Evolutionary conservation across 2,113 vertebrate genomes (phyloP).

Genomic region (Proterorhinus semilunaris): DNA sequence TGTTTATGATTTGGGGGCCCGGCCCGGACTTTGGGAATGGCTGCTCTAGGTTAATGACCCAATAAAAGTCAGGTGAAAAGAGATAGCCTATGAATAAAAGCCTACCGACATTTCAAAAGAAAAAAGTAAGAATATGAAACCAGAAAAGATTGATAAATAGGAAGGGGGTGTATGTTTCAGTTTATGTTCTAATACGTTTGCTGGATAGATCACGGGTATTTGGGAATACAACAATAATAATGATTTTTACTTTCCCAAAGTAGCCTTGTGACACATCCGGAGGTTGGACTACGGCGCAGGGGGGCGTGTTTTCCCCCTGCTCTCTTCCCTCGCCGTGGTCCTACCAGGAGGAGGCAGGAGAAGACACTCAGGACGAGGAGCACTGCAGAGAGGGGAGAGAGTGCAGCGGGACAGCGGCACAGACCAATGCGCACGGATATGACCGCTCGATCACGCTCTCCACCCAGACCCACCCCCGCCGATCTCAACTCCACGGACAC

Average conservation of each 20-base stretch:
- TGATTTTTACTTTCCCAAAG: not conserved
- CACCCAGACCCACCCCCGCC: conserved; percentile 20
- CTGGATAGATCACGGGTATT: too few relatives aligned
- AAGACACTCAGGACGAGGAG: conserved; percentile 29
- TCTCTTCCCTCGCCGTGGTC: conserved; percentile 30
- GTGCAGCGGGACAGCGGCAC: conserved; percentile 11
- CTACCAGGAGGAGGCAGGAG: conserved; percentile 53
- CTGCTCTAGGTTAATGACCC: not conserved
- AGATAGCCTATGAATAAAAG: not conserved
- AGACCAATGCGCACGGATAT: conserved; percentile 45
- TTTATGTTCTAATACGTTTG: too few relatives aligned
- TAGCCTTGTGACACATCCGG: conserved; percentile 67
- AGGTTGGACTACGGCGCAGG: conserved; percentile 50
- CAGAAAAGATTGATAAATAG: too few relatives aligned
- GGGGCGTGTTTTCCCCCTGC: conserved; percentile 65
- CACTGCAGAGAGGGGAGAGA: conserved; percentile 48
- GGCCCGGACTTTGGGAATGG: too few relatives aligned
- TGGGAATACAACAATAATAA: too few relatives aligned
- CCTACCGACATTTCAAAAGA: too few relatives aligned
- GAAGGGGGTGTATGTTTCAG: too few relatives aligned
- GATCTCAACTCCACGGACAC: conserved; percentile 33
- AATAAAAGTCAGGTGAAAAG: not conserved
- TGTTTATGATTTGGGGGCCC: too few relatives aligned
- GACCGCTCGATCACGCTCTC: conserved; percentile 38
- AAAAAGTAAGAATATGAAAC: too few relatives aligned